A percentile compares a stretch with the other conserved stretches of the same genome.
phyloP scores from a whole-genome alignment of 1,140 invertebrate genomes.

The Drosophila eugracilis region DNA sequence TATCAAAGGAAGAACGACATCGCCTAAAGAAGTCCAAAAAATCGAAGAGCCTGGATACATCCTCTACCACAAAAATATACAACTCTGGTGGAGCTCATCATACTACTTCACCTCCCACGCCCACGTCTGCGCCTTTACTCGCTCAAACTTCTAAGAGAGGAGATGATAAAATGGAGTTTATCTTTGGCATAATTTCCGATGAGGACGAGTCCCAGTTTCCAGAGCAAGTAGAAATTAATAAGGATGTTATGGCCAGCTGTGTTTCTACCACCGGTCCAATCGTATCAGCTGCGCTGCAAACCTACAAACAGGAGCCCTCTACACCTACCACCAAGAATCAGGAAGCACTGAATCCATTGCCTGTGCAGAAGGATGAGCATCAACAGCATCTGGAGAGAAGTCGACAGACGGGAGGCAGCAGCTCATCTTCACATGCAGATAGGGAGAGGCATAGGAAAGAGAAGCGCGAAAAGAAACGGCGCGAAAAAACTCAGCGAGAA shows the following conservation, averaged over 20 bases:
- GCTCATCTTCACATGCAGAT: constrained; percentile 53
- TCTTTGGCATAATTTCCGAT: constrained; percentile 94
- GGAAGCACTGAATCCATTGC: constrained; percentile 6
- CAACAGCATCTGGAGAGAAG: constrained; percentile 43
- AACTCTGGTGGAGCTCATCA: constrained; percentile 23
- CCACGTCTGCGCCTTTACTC: constrained; percentile 23
- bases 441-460: constrained; percentile 85
- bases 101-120: constrained; percentile 12
- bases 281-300: constrained; percentile 79
- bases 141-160: constrained; percentile 70
- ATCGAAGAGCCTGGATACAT: constrained; percentile 75
- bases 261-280: constrained; percentile 67
- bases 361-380: constrained; percentile 36
- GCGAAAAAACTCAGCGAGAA: constrained; percentile 85
- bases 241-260: constrained; percentile 36
- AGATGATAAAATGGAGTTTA: constrained; percentile 93
- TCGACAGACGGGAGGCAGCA: constrained; percentile 17
- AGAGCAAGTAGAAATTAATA: constrained; percentile 35
- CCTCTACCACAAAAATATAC: constrained; percentile 27
- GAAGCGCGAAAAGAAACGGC: constrained; percentile 89
- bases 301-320: constrained; percentile 74
- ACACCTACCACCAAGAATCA: constrained; percentile 59
- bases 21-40: constrained; percentile 87
- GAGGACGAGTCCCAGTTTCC: constrained; percentile 86
- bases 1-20: constrained; percentile 80